Evolutionary conservation across 1,140 invertebrate species (phyloP).

Genomic region (Papilio polyxenes): DNA sequence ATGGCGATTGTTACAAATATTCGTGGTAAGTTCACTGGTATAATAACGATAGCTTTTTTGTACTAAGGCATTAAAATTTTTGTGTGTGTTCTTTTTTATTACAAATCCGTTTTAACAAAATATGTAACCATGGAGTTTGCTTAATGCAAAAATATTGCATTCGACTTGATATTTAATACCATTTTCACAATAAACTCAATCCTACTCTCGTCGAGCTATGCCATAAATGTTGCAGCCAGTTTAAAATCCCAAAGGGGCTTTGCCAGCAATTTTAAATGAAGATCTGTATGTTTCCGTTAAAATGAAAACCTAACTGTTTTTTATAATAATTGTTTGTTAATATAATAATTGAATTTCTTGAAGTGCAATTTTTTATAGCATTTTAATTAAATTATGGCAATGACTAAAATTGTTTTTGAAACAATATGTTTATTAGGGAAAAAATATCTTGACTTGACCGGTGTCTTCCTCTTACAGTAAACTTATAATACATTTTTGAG

Average conservation of each 20-base stretch:
- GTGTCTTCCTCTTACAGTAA: background rate
- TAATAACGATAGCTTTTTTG: too few species aligned
- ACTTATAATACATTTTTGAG: background rate
- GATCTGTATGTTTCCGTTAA: background rate
- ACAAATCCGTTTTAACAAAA: background rate
- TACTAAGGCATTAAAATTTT: too few species aligned
- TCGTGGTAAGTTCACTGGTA: too few species aligned
- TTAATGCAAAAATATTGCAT: conserved; percentile 11
- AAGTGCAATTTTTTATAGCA: too few species aligned
- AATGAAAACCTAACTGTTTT: too few species aligned
- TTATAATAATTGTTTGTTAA: too few species aligned
- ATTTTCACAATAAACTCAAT: background rate
- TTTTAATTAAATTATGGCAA: too few species aligned
- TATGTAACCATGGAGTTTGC: background rate
- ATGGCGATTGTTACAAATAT: too few species aligned
- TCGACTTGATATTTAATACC: background rate
- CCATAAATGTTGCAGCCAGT: conserved; percentile 21
- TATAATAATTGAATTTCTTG: background rate
- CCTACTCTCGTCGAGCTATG: conserved; percentile 10
- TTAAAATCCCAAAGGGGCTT: conserved; percentile 6
- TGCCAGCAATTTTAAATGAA: conserved; percentile 11
- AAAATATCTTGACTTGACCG: too few species aligned
- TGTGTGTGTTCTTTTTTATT: too few species aligned
- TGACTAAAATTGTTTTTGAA: too few species aligned
- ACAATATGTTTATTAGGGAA: too few species aligned